Evolutionary conservation across 2,888 invertebrate genomes (phyloP).

Genomic region (Ectemnius cavifrons): DNA sequence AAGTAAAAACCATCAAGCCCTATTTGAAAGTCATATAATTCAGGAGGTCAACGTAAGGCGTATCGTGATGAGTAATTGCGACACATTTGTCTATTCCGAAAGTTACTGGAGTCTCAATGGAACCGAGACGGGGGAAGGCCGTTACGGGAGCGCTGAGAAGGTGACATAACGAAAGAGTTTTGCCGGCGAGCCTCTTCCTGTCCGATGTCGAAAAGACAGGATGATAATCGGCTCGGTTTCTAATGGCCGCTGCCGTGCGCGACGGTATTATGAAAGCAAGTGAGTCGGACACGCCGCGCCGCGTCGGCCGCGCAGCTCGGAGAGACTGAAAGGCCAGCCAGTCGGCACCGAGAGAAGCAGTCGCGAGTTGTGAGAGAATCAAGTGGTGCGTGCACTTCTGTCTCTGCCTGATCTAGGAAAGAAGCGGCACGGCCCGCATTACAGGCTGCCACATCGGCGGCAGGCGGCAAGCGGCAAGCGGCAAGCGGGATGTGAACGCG

Average conservation of each 20-base stretch:
- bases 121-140: not conserved
- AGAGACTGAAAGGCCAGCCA: too few species aligned
- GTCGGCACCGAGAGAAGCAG: too few species aligned
- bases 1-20: not conserved
- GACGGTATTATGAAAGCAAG: too few species aligned
- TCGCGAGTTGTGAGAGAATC: too few species aligned
- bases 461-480: too few species aligned
- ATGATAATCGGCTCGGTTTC: not conserved
- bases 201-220: slow-evolving; percentile 29
- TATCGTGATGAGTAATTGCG: slow-evolving; percentile 13
- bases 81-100: slow-evolving; percentile 35
- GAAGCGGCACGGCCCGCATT: too few species aligned
- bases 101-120: slow-evolving; percentile 32
- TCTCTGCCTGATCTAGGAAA: too few species aligned
- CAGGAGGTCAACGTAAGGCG: not conserved
- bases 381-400: too few species aligned
- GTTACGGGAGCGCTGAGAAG: slow-evolving; percentile 14
- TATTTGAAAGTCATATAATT: not conserved
- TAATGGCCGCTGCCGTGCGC: not conserved
- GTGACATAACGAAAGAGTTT: not conserved
- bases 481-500: too few species aligned
- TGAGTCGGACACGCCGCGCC: too few species aligned
- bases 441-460: too few species aligned
- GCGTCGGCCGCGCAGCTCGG: too few species aligned
- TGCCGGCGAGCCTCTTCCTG: slow-evolving; percentile 1